A percentile compares a stretch with the other conserved stretches of the same genome.
Conservation (phyloP, 2,113 vertebrate species). For the Gymnorhina tibicen region DNA sequence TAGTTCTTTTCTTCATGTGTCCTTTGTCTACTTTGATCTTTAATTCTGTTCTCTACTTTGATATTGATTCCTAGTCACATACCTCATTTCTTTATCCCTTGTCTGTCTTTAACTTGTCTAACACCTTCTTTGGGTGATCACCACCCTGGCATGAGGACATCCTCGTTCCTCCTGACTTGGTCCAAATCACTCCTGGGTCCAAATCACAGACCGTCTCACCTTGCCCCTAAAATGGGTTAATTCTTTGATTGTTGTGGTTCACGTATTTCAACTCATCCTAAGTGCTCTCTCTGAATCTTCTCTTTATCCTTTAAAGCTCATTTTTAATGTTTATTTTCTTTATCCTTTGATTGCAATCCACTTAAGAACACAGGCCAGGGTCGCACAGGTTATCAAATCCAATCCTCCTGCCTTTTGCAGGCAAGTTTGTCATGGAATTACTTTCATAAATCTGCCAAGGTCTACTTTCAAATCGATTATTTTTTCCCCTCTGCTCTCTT, state of each 20-base stretch:
- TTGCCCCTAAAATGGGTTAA: neutral
- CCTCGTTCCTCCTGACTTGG: neutral
- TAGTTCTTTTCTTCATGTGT: neutral
- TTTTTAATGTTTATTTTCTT: neutral
- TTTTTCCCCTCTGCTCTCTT: neutral
- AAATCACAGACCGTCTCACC: neutral
- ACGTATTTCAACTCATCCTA: neutral
- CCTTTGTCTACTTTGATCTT: neutral
- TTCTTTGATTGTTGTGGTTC: neutral
- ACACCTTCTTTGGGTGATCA: neutral
- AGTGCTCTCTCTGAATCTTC: neutral
- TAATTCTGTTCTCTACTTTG: neutral
- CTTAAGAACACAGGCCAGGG: neutral
- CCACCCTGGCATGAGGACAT: neutral
- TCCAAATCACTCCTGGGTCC: no score
- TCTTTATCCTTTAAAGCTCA: neutral
- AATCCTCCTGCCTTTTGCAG: neutral
- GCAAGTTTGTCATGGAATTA: neutral
- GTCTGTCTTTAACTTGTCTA: neutral
- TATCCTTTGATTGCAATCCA: neutral
- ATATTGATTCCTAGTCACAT: neutral
- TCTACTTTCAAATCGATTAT: neutral
- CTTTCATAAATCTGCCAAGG: neutral
- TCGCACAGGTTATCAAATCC: neutral
- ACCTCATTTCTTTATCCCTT: neutral